Evolutionary conservation across 2,797 vertebrate species (phyloP).

Genomic region (Echiichthys vipera): DNA sequence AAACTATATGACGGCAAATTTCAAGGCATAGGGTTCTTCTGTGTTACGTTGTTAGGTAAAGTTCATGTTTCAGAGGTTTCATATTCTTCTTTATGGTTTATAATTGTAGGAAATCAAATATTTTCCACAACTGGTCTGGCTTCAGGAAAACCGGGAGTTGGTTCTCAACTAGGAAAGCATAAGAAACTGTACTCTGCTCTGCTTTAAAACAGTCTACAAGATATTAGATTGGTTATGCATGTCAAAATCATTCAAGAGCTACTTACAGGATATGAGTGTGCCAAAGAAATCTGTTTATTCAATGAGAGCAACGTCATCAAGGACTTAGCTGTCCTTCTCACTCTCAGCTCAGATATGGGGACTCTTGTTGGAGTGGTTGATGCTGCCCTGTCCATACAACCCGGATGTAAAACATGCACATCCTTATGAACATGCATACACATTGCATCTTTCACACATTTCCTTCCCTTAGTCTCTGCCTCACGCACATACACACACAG

Average conservation of each 20-base stretch:
- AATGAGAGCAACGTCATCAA: slow-evolving; percentile 27
- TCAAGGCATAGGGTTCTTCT: neutral
- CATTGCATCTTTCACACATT: slow-evolving; percentile 54
- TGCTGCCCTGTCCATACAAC: slow-evolving; percentile 14
- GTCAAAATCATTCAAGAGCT: slow-evolving; percentile 36
- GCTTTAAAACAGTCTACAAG: slow-evolving; percentile 18
- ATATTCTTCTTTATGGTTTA: neutral
- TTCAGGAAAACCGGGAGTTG: slow-evolving; percentile 4
- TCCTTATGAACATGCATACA: slow-evolving; percentile 48
- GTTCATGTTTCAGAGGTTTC: slow-evolving; percentile 10
- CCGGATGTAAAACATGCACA: slow-evolving; percentile 39
- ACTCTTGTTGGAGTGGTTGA: neutral
- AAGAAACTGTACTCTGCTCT: slow-evolving; percentile 17
- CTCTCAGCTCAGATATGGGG: slow-evolving; percentile 30
- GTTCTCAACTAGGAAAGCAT: slow-evolving; percentile 16
- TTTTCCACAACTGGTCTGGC: slow-evolving; percentile 1
- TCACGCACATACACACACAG: slow-evolving; percentile 44
- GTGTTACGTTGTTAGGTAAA: neutral
- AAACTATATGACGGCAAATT: neutral
- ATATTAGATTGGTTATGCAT: slow-evolving; percentile 27
- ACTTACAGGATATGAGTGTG: slow-evolving; percentile 4
- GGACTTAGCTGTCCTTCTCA: slow-evolving; percentile 2
- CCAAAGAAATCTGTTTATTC: slow-evolving; percentile 31
- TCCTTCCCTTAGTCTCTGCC: slow-evolving; percentile 50
- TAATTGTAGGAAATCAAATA: slow-evolving; percentile 16